Base-by-base conservation (phyloP, 2,113 vertebrate genomes). In the Coryphaenoides rupestris region DNA sequence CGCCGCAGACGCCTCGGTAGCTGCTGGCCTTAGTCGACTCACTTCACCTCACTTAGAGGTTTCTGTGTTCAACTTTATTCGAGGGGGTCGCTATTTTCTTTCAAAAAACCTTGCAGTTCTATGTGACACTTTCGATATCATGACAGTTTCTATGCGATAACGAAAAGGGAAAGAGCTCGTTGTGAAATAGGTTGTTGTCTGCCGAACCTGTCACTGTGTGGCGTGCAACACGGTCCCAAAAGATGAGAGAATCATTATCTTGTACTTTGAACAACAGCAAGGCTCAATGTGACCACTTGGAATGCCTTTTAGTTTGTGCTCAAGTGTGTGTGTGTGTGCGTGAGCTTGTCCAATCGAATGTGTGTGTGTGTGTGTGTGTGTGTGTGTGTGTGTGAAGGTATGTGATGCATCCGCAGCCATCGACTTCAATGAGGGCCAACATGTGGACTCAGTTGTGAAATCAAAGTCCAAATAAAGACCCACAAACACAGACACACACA, bases 381-480 rank as follows among this genome's bases (percentile, higher is more conserved):
- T 33, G 2, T 69, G 21, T 57, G 61, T 6, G 47, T 33, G 10
- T 13, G 21, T 22, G 16, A 17, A 1, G 5, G 47, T n/a, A 1
- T 40, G 33, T 40, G 33, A 40, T 40, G 33, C n/a, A 45, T 45
- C 13, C 13, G 13, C 17, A 6, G 47, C 47, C 15, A 17, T 50
- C 17, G 47, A 16, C 52, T 50, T 55, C 17, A 68, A 61, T 68
- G 40, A 60, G 13, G 28, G 56, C 17, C 22, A 58, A 58, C 21
- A 10, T 24, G 21, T 26, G 55, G 61, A 14, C 70, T 62, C 63
- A 63, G 72, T 69, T 73, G 62, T 75, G 58, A 75, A 80, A 62
- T 82, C 64, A 64, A 61, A 75, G 70, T 73, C 68, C 59, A 61
- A 75, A 61, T 68, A 77, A 76, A 69, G 68, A 74, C 60, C 57